A percentile compares a stretch with the other conserved stretches of the same genome.
These are phyloP conservation scores for Oryzias sinensis DNA, from an alignment of 2,797 vertebrate species.

Conservation along the genomic window DNA sequence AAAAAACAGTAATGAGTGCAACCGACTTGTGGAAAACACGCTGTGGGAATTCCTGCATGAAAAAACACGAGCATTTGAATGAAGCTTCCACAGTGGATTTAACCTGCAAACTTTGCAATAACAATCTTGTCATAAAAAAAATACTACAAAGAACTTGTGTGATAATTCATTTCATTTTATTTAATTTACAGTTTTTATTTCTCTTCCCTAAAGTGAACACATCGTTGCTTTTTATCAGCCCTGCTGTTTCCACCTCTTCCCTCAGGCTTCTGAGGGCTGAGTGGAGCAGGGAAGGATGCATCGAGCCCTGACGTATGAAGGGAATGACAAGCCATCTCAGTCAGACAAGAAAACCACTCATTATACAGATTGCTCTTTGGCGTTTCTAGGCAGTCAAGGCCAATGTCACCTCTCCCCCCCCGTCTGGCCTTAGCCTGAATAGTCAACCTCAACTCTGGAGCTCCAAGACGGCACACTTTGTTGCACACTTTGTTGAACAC, in stretches of 20 bases:
- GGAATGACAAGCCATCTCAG: constrained; percentile 60
- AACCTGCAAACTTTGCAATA: constrained; percentile 32
- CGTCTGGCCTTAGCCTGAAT: constrained; percentile 44
- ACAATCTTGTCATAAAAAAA: constrained; percentile 36
- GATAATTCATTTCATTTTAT: constrained; percentile 31
- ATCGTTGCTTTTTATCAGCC: constrained; percentile 43
- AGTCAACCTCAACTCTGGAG: constrained; percentile 13
- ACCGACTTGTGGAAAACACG: constrained; percentile 43
- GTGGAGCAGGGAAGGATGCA: constrained; percentile 48
- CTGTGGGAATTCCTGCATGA: constrained; percentile 45
- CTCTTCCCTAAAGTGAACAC: constrained; percentile 30
- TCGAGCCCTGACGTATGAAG: constrained; percentile 50
- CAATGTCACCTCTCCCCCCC: constrained; percentile 64
- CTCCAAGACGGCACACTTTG: constrained; percentile 38
- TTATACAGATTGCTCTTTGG: constrained; percentile 73
- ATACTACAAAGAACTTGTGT: constrained; percentile 16
- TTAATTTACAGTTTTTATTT: constrained; percentile 23
- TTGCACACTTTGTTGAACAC: constrained; percentile 42
- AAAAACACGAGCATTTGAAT: constrained; percentile 1
- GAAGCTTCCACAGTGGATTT: constrained; percentile 33
- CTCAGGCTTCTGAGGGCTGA: constrained; percentile 39
- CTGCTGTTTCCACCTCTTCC: constrained; percentile 41
- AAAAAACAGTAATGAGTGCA: constrained; percentile 6
- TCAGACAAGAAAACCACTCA: constrained; percentile 66
- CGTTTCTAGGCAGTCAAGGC: constrained; percentile 62